Evolutionary conservation across 30 jellyfish, hydroid and myxozoan species (phyloP).

Genomic region (Haliclystus octoradiatus): DNA sequence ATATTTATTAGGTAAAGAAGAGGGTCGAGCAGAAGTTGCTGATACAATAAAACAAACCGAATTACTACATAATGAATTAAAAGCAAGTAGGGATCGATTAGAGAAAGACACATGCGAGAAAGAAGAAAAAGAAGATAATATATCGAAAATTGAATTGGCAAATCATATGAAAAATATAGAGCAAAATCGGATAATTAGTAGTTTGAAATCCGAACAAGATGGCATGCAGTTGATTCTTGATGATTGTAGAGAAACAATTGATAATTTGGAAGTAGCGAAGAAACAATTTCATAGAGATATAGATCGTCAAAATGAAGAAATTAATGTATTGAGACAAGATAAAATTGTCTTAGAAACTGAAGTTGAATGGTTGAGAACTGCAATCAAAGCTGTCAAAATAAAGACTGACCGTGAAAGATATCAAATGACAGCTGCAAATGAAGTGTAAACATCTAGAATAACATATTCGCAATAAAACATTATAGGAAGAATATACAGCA

Average conservation of each 20-base stretch:
- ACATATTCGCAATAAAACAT: too few species aligned
- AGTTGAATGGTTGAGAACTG: constrained; percentile 45
- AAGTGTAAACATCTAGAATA: too few species aligned
- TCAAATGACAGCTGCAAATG: too few species aligned
- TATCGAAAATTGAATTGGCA: neutral
- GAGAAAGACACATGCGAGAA: neutral
- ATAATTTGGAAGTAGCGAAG: neutral
- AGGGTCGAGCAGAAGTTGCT: neutral
- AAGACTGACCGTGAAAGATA: too few species aligned
- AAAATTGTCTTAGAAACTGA: constrained; percentile 32
- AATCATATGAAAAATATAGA: neutral
- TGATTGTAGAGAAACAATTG: neutral
- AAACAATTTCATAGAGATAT: neutral
- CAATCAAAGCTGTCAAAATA: constrained; percentile 2
- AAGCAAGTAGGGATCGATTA: neutral
- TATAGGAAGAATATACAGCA: too few species aligned
- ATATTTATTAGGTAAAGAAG: neutral
- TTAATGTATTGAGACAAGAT: constrained; percentile 26
- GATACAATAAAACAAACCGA: neutral
- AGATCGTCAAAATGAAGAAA: constrained; percentile 7
- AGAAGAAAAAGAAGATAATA: neutral
- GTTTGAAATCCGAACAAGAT: neutral
- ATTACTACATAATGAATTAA: neutral
- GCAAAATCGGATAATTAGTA: neutral
- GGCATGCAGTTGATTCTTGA: neutral